Evolutionary conservation across 2,888 invertebrate genomes (phyloP), one percentile per base, ranked within the genome.

Genomic region (Callosobruchus maculatus): DNA sequence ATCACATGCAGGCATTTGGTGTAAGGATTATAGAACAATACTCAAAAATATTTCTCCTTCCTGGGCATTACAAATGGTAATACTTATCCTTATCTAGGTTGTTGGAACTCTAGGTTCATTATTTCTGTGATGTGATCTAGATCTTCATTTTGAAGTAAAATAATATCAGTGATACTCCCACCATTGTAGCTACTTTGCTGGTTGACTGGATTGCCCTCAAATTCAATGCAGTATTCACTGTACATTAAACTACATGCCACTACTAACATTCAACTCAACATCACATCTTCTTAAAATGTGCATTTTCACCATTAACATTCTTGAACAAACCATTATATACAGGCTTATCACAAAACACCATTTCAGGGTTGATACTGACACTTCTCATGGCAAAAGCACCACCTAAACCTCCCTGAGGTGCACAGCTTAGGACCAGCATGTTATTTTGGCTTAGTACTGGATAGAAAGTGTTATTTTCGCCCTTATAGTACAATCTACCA

Each of bases 391-490:
- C 49, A 13, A 49, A 49, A 49, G 49, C 49, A 49, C 49, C 13
- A 1, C 49, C 49, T 18, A 49, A 49, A 13, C 1, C 13, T 13
- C 49, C 49, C 18, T 49, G 49, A 49, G 49, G 49, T 49, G 49
- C 7, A 49, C 49, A 49, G 49, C 49, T 49, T 1, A 49, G 18
- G 9, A 49, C 49, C 70, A 79, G 71, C 78, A 79, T 78, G 21
- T 74, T 78, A 68, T 79, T 73, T 22, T 77, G 78, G 49, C 74
- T 76, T 70, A 79, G 73, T 49, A 78, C 74, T 0, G 79, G 78
- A 70, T 78, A 78, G 73, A 79, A 78, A 21, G 75, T 76, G 21
- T 77, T 77, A 72, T 78, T 78, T 66, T 75, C 76, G 68, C 74
- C 72, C 72, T 75, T 77, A 68, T 75, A 77, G 70, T 77, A 78